Percentiles rank a stretch among this genome's conserved stretches.
Evolutionary conservation across 2,113 vertebrate species (phyloP).

Genomic region (Phrynosoma platyrhinos): DNA sequence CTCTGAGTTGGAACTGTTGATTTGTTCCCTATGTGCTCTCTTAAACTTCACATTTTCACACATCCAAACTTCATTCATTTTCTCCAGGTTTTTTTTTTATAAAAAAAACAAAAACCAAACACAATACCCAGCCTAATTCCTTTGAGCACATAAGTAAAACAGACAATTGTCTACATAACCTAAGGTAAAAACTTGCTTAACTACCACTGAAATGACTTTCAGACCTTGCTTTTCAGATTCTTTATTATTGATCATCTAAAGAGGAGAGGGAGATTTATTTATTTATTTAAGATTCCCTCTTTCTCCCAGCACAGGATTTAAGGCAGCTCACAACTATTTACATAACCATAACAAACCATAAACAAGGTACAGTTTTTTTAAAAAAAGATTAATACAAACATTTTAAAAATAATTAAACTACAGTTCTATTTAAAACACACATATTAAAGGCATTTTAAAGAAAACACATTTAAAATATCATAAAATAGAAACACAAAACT

Average conservation of each 20-base stretch:
- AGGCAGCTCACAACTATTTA: too few relatives aligned
- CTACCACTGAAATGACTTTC: background rate
- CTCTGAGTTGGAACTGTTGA: constrained; percentile 18
- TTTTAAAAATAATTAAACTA: too few relatives aligned
- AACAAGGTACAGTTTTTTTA: too few relatives aligned
- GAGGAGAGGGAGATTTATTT: background rate
- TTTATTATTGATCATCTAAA: background rate
- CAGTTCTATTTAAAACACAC: too few relatives aligned
- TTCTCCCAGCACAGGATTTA: too few relatives aligned
- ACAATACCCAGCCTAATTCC: background rate
- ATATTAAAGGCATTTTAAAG: too few relatives aligned
- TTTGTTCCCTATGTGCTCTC: constrained; percentile 33
- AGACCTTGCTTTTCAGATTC: background rate
- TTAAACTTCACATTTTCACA: constrained; percentile 26
- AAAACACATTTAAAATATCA: too few relatives aligned
- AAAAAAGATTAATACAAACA: too few relatives aligned
- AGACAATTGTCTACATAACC: background rate
- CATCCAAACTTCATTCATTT: constrained; percentile 27
- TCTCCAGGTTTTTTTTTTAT: background rate
- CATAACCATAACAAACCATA: too few relatives aligned
- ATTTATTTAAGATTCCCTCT: too few relatives aligned
- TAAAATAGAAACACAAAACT: too few relatives aligned
- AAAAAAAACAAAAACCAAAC: too few relatives aligned
- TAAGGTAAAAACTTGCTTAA: background rate
- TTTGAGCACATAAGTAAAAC: constrained; percentile 20